Evolutionary conservation across 2,888 invertebrate genomes (phyloP).

Genomic region (Amphipyra berbera): DNA sequence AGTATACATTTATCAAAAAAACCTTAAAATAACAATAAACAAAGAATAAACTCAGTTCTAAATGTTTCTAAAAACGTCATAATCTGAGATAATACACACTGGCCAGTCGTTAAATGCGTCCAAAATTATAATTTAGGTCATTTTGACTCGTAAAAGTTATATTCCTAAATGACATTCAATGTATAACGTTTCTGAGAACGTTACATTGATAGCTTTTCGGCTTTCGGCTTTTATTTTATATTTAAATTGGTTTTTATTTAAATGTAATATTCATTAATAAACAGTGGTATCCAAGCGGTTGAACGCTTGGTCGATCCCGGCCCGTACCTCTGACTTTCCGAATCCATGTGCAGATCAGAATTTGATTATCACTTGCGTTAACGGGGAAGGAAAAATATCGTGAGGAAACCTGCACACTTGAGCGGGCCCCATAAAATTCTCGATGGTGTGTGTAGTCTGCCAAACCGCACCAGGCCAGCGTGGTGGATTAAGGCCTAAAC

Average conservation of each 20-base stretch:
- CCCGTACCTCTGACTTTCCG: no score
- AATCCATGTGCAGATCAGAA: no score
- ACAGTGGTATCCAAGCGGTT: no score
- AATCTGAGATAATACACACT: conserved; percentile 46
- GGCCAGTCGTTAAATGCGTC: conserved; percentile 63
- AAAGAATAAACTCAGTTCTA: conserved; percentile 9
- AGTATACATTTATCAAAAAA: conserved; percentile 3
- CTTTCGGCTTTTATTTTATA: conserved; percentile 31
- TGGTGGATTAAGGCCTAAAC: no score
- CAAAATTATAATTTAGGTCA: conserved; percentile 76
- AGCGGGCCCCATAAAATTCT: no score
- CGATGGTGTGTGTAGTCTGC: no score
- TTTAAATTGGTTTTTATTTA: conserved; percentile 37
- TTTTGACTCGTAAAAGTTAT: conserved; percentile 75
- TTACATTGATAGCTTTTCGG: conserved; percentile 42
- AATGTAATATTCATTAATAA: conserved; percentile 20
- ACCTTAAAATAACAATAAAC: conserved; percentile 22
- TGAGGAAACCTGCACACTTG: no score
- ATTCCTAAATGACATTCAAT: conserved; percentile 73
- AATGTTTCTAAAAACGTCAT: conserved; percentile 42
- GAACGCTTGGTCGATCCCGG: no score
- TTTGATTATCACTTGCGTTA: no score
- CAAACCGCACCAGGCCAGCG: no score
- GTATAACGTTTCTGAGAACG: conserved; percentile 65
- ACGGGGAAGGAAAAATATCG: no score